These are phyloP conservation scores for Adoxophyes honmai DNA, from an alignment of 1,140 invertebrate species.

Conservation along the genomic window DNA sequence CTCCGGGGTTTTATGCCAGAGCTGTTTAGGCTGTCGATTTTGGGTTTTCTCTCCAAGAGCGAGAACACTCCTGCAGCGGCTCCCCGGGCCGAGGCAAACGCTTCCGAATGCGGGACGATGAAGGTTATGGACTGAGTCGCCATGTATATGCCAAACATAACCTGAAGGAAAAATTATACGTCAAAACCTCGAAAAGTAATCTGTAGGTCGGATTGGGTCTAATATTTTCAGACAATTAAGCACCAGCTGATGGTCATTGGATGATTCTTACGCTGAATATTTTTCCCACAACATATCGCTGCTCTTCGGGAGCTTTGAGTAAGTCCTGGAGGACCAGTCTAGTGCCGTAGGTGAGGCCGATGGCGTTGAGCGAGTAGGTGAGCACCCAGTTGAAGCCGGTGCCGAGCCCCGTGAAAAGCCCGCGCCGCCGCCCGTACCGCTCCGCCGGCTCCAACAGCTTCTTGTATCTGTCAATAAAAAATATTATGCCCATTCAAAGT, in stretches of 20 bases:
- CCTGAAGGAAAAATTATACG: slow-evolving; percentile 59
- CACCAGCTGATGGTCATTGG: too few species aligned
- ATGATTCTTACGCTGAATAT: slow-evolving; percentile 81
- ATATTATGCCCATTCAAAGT: not conserved
- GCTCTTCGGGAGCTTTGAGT: slow-evolving; percentile 67
- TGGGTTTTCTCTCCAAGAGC: slow-evolving; percentile 49
- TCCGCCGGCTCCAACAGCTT: slow-evolving; percentile 80
- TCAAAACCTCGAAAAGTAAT: too few species aligned
- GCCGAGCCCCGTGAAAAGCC: slow-evolving; percentile 82
- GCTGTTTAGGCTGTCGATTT: slow-evolving; percentile 65
- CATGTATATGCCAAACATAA: slow-evolving; percentile 87
- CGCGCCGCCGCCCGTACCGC: slow-evolving; percentile 82
- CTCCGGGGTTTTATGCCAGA: slow-evolving; percentile 81
- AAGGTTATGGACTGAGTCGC: slow-evolving; percentile 90
- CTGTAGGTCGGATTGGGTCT: too few species aligned
- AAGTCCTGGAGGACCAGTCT: slow-evolving; percentile 81
- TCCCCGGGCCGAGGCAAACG: slow-evolving; percentile 71
- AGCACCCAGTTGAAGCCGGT: slow-evolving; percentile 86
- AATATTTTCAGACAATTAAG: too few species aligned
- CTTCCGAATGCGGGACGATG: slow-evolving; percentile 85
- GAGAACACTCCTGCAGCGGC: slow-evolving; percentile 52
- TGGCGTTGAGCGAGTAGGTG: slow-evolving; percentile 85
- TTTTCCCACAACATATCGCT: slow-evolving; percentile 80
- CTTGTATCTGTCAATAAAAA: slow-evolving; percentile 74
- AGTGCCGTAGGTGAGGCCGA: slow-evolving; percentile 90